Evolutionary conservation across 2,888 invertebrate genomes (phyloP), one percentile per base, ranked within the genome.

Genomic region (Metallyticus violacea): DNA sequence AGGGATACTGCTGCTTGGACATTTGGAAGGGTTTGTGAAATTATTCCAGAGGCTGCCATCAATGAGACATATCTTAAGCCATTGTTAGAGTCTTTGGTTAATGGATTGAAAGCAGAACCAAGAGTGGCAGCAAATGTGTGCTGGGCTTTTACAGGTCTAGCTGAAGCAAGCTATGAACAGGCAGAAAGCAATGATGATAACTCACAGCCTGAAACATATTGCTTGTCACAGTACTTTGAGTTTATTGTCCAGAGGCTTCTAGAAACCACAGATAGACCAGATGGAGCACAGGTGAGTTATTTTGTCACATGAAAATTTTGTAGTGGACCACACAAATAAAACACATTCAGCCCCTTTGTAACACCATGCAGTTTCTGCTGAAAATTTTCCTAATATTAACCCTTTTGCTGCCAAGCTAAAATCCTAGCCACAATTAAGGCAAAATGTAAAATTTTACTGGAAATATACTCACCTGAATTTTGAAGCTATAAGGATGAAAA

Each of bases 1-100:
- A 94, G 99, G 88, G 99, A 99, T 91, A 99, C 99, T 0, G 97
- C 98, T 0, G 99, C 99, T 0, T 99, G 99, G 99, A 98, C 99
- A 0, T 97, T 99, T 89, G 99, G 99, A 7, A 94, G 99, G 88
- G 98, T 99, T 88, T 99, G 99, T 92, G 99, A 99, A 92, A 96
- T 99, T 86, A 97, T 98, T 85, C 98, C 99, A 0, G 98, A 98
- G 90, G 98, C 98, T 29, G 98, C 97, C 1, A 97, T 99, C 86
- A 97, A 97, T 91, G 96, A 96, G 90, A 94, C 94, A 5, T 97
- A 96, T 92, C 93, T 99, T 85, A 96, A 96, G 91, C 96, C 97
- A 0, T 91, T 97, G 15, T 91, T 97, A 25, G 96, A 97, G 92
- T 94, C 96, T 92, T 94, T 97, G 87, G 95, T 97, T 0, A 96